A percentile compares a stretch with the other conserved stretches of the same genome.
phyloP scores from a whole-genome alignment of 2,797 vertebrate species.

The Simalia tracyae region DNA sequence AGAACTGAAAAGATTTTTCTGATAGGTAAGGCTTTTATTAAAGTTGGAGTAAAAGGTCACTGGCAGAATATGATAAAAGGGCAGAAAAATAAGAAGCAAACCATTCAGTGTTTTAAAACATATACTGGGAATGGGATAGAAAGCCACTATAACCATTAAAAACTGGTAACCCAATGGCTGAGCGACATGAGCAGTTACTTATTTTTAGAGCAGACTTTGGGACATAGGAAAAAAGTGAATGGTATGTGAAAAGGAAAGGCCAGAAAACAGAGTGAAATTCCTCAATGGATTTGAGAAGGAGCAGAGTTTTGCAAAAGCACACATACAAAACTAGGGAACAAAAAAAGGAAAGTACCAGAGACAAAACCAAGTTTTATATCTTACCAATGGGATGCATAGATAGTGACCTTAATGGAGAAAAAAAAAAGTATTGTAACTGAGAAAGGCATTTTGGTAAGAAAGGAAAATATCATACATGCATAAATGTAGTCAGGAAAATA shows the following conservation, averaged over 20 bases:
- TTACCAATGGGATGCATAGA: not conserved
- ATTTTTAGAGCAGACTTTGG: not conserved
- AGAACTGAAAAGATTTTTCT: not conserved
- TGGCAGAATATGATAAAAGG: not conserved
- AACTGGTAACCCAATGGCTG: not conserved
- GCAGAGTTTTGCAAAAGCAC: not conserved
- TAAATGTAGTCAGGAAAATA: slow-evolving; percentile 35
- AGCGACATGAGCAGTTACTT: not conserved
- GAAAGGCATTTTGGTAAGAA: not conserved
- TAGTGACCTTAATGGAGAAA: not conserved
- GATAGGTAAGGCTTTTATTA: not conserved
- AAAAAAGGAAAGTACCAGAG: not conserved
- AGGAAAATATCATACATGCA: not conserved
- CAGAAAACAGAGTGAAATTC: not conserved
- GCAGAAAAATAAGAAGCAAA: not conserved
- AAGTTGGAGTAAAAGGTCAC: not conserved
- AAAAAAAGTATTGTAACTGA: not conserved
- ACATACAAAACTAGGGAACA: not conserved
- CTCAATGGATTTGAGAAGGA: not conserved
- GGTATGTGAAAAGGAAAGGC: not conserved
- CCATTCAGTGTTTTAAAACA: not conserved
- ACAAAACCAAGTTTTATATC: not conserved
- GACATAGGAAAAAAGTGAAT: not conserved
- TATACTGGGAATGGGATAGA: not conserved
- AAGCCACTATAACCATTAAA: not conserved